phyloP scores from a whole-genome alignment of 2,113 vertebrate genomes.

The Tursiops truncatus region DNA sequence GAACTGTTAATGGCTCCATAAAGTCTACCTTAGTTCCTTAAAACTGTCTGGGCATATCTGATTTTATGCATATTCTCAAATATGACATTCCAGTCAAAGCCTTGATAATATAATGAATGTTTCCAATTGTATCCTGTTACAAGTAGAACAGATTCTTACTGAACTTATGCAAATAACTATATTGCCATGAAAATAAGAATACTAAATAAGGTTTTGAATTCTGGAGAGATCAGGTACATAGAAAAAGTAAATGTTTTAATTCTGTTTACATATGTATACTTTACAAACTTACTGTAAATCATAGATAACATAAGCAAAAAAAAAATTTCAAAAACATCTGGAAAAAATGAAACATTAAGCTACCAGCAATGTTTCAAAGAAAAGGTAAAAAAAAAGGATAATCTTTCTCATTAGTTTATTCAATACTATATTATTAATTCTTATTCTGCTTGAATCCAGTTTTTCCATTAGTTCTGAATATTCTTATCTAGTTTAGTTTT shows the following conservation, averaged over 20 bases:
- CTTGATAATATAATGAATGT: not conserved
- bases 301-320: not conserved
- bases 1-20: not conserved
- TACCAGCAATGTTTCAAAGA: not conserved
- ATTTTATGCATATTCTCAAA: not conserved
- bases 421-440: not conserved
- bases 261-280: not conserved
- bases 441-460: not conserved
- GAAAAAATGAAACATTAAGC: not conserved
- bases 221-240: not conserved
- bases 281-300: not conserved
- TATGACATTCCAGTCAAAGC: not conserved
- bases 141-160: not conserved
- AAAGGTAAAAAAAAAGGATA: not conserved
- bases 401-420: not conserved
- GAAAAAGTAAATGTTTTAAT: not conserved
- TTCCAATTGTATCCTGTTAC: not conserved
- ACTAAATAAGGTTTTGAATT: not conserved
- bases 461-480: not conserved
- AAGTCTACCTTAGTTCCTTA: not conserved
- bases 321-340: not conserved
- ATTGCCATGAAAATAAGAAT: not conserved
- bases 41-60: not conserved
- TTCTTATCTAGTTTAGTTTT: not conserved
- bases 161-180: not conserved